Base-by-base conservation (phyloP, 2,797 vertebrate species). In the Staurois parvus region DNA sequence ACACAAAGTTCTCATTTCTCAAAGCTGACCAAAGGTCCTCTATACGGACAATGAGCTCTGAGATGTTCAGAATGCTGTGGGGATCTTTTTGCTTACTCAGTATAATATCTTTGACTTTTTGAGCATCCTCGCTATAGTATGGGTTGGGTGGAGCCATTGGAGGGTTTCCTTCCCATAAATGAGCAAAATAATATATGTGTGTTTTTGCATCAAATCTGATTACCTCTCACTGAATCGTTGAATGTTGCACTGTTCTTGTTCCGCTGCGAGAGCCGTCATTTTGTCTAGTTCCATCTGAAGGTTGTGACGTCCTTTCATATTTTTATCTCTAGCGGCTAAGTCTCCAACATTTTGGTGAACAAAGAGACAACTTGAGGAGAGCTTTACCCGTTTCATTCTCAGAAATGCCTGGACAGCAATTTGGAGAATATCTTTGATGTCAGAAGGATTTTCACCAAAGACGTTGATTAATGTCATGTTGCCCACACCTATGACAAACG, bases 81-180 rank as follows among this genome's bases (percentile, higher is more conserved):
- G 59, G 9, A 3, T 90, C 89, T 28, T 83, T n/a, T 64, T 78
- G 72, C 7, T 89, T 91, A 4, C 78, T 89, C 66, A 95, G 76
- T 62, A 95, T 91, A 59, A 85, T 84, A 8, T 66, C 88, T 29
- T 92, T 96, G 12, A 96, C 84, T 1, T 95, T 90, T 78, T 94
- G 93, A 45, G 94, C 12, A 0, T 93, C 91, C 75, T 93, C 90
- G 67, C 93, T 94, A 74, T 95, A 95, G 12, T 48, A 86, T 78
- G 93, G 94, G 87, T 95, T 96, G 52, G 94, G 94, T 19, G 93
- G 93, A 64, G 94, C 94, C 94, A 95, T 95, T 0, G 95, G 93
- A 40, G 94, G 95, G 73, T 91, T 91, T 79, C 93, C 94, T 87
- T 94, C 94, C 94, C 92, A 96, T 10, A 96, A 79, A 30, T 93